Conservation (phyloP, 2,797 vertebrate genomes). For the Dipus sagitta region DNA sequence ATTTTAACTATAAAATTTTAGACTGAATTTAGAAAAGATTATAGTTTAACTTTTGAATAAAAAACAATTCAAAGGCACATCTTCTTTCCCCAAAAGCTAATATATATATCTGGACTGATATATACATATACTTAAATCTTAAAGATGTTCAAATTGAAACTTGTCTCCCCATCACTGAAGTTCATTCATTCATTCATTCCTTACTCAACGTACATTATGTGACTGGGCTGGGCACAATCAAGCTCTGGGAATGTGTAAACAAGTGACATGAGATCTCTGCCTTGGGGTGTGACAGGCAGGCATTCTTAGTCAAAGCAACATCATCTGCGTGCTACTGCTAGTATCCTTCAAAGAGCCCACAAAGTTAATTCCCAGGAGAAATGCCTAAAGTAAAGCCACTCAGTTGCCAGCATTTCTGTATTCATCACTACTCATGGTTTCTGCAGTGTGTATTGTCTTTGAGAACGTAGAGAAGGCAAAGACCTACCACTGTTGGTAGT, state of each 20-base stretch:
- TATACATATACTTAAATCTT: not conserved
- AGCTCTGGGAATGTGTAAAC: not conserved
- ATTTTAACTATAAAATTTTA: slow-evolving; percentile 40
- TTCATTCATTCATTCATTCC: not conserved
- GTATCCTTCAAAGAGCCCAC: too few relatives aligned
- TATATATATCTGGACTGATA: too few relatives aligned
- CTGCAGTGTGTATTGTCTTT: not conserved
- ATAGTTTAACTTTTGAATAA: not conserved
- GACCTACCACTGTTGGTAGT: too few relatives aligned
- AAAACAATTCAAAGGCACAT: not conserved
- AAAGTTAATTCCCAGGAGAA: not conserved
- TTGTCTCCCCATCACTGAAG: not conserved
- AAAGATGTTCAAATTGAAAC: not conserved
- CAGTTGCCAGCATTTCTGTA: not conserved
- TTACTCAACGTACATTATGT: not conserved
- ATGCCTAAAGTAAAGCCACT: not conserved
- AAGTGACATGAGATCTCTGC: too few relatives aligned
- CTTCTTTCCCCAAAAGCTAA: not conserved
- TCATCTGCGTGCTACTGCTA: accelerated
- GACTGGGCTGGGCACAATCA: not conserved
- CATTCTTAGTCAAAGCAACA: not conserved
- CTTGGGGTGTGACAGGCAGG: not conserved
- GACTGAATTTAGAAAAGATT: not conserved
- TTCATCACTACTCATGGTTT: not conserved
- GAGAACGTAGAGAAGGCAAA: not conserved